Evolutionary conservation across 2,113 vertebrate species (phyloP).

Genomic region (Cavia porcellus): DNA sequence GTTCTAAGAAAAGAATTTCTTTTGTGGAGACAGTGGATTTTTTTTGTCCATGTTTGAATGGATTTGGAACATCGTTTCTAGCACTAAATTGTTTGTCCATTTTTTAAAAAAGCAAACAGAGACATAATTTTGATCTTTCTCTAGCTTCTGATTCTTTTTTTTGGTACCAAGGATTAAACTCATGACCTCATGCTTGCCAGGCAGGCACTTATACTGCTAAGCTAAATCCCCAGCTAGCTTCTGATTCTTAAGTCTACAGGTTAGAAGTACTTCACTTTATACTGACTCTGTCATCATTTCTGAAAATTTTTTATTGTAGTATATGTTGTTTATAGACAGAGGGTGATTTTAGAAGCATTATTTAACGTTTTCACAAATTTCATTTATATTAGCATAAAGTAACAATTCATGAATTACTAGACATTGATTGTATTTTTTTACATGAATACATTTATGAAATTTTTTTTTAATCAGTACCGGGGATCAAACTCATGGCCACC

Average conservation of each 20-base stretch:
- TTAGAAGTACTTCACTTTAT: neutral
- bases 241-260: neutral
- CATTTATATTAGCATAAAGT: conserved; percentile 36
- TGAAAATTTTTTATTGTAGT: conserved; percentile 8
- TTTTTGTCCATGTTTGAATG: conserved; percentile 59
- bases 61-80: conserved; percentile 56
- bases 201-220: too few species aligned
- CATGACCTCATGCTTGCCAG: too few species aligned
- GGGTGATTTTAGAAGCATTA: conserved; percentile 39
- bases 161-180: too few species aligned
- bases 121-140: conserved; percentile 44
- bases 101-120: neutral
- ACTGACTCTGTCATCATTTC: neutral
- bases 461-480: neutral
- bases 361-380: conserved; percentile 49
- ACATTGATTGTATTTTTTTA: neutral
- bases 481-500: too few species aligned
- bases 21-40: conserved; percentile 65
- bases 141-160: conserved; percentile 27
- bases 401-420: neutral
- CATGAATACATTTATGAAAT: conserved; percentile 20
- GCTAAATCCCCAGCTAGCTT: neutral
- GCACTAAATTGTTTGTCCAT: conserved; percentile 50
- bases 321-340: neutral
- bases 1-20: conserved; percentile 68